Conservation (phyloP, 2,113 vertebrate species). For the Acanthochromis polyacanthus region DNA sequence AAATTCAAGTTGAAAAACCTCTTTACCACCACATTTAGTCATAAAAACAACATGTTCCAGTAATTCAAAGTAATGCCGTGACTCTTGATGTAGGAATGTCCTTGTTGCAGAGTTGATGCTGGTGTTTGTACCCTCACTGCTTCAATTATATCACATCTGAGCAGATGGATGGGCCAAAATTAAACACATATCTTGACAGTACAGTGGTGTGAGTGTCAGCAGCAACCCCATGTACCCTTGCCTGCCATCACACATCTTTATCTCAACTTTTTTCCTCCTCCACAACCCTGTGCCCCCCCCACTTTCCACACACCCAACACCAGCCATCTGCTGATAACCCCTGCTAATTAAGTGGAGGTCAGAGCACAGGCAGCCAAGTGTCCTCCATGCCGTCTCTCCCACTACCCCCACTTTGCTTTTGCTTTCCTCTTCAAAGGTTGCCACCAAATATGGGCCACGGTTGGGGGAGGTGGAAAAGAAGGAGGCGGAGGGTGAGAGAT, state of each 20-base stretch:
- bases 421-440: conserved; percentile 56
- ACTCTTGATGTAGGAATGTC: neutral
- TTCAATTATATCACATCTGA: conserved; percentile 38
- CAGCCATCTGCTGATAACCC: conserved; percentile 77
- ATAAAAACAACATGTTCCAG: too few species aligned
- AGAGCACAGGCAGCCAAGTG: conserved; percentile 58
- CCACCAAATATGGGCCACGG: conserved; percentile 44
- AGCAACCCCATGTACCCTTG: conserved; percentile 5
- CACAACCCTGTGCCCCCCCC: conserved; percentile 12
- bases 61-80: neutral
- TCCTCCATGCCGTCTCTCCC: conserved; percentile 25
- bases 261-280: conserved; percentile 38
- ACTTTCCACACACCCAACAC: conserved; percentile 3
- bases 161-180: conserved; percentile 47
- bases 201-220: conserved; percentile 35
- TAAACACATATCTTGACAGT: conserved; percentile 30
- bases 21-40: too few species aligned
- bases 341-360: conserved; percentile 77
- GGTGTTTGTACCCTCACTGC: conserved; percentile 4
- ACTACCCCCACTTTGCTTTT: conserved; percentile 30
- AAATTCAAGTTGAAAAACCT: neutral
- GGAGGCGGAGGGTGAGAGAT: neutral
- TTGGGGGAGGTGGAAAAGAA: neutral
- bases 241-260: conserved; percentile 52
- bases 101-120: neutral